Evolutionary conservation across 2,888 invertebrate genomes (phyloP).

Genomic region (Drosophila lacicola): DNA sequence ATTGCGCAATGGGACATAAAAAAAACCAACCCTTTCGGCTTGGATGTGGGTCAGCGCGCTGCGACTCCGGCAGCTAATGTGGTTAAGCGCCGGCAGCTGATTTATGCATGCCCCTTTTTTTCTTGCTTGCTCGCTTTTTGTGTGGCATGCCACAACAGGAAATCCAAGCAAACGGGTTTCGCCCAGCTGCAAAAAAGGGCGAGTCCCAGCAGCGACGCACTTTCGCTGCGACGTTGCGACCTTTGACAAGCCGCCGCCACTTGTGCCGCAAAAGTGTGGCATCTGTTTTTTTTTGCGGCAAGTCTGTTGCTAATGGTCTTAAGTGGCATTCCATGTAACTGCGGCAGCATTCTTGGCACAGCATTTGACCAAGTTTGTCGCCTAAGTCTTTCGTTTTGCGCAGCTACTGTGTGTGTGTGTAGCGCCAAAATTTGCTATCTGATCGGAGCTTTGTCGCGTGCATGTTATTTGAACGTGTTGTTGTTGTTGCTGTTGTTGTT

Average conservation of each 20-base stretch:
- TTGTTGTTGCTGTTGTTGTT: slow-evolving; percentile 7
- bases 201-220: slow-evolving; percentile 50
- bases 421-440: slow-evolving; percentile 46
- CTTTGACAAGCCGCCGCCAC: slow-evolving; percentile 69
- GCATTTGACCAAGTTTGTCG: slow-evolving; percentile 46
- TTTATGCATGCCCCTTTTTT: slow-evolving; percentile 42
- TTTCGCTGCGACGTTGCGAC: slow-evolving; percentile 69
- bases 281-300: not conserved
- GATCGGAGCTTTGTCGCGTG: slow-evolving; percentile 65
- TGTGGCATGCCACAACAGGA: slow-evolving; percentile 74
- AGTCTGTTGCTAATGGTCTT: slow-evolving; percentile 17
- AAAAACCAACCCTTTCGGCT: slow-evolving; percentile 26
- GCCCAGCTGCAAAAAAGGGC: slow-evolving; percentile 44
- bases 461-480: slow-evolving; percentile 35
- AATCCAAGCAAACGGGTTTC: slow-evolving; percentile 65
- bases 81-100: slow-evolving; percentile 53
- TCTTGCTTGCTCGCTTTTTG: not conserved
- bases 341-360: slow-evolving; percentile 35
- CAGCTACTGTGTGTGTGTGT: slow-evolving; percentile 29
- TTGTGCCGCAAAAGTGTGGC: slow-evolving; percentile 40
- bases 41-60: slow-evolving; percentile 65
- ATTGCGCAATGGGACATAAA: slow-evolving; percentile 54
- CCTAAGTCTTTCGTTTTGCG: slow-evolving; percentile 44
- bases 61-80: slow-evolving; percentile 47
- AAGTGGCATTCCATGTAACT: slow-evolving; percentile 40